Percentiles rank a stretch among this genome's conserved stretches.
These are phyloP conservation scores for Chrysocyon brachyurus DNA, from an alignment of 2,797 vertebrate genomes.

Conservation along the genomic window DNA sequence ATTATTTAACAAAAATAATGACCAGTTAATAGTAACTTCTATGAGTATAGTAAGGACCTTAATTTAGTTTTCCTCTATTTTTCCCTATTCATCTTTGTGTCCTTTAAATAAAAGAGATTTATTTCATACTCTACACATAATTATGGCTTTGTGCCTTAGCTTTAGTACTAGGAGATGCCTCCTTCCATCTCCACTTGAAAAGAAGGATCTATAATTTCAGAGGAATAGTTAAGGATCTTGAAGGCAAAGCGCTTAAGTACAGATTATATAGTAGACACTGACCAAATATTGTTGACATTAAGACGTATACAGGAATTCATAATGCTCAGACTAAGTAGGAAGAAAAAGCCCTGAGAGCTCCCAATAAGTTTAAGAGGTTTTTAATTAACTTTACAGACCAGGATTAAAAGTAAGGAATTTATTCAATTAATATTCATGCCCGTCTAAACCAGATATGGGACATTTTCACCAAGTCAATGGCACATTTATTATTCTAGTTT, in stretches of 20 bases:
- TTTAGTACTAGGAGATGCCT: neutral
- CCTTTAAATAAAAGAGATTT: constrained; percentile 52
- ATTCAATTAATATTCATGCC: constrained; percentile 19
- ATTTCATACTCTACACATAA: constrained; percentile 32
- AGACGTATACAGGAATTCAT: neutral
- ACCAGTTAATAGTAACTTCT: constrained; percentile 41
- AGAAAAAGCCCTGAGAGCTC: neutral
- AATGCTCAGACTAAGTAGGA: neutral
- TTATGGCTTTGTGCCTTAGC: constrained; percentile 32
- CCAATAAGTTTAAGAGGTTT: constrained; percentile 27
- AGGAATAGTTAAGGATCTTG: constrained; percentile 1
- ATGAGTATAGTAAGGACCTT: neutral
- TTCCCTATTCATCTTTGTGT: constrained; percentile 10
- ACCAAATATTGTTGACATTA: neutral
- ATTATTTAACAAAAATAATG: constrained; percentile 65
- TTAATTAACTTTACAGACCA: constrained; percentile 49
- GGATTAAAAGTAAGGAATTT: neutral
- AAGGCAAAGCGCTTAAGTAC: neutral
- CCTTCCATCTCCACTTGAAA: constrained; percentile 45
- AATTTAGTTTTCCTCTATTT: constrained; percentile 29
- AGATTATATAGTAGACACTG: neutral
- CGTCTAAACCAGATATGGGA: neutral
- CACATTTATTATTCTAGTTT: constrained; percentile 56
- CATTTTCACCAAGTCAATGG: neutral
- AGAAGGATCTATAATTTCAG: constrained; percentile 53